Base-by-base conservation (phyloP, 2,113 vertebrate species). In the Pogona vitticeps region DNA sequence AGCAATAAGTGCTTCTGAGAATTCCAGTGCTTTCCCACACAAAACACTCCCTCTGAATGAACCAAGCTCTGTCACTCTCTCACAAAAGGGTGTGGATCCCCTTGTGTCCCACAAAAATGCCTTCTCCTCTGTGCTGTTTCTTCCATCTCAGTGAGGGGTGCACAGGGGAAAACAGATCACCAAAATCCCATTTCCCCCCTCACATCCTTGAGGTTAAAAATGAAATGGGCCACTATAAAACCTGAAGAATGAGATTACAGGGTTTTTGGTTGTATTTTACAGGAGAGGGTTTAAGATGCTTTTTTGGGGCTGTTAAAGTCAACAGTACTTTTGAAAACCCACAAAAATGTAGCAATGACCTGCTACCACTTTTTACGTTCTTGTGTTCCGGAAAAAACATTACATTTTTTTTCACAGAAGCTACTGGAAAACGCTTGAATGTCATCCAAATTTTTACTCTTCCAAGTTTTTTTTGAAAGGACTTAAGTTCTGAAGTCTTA, bases 101-200 rank as follows among this genome's bases (percentile, higher is more conserved):
- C 86, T 88, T 65, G n/a, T 85, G 91, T 92, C 89, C 91, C 86
- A 92, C 89, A 93, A 80, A 36, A 20, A 6, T 3, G 1, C 46
- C 1, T 76, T 6, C 59, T 71, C 31, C 87, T 36, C 79, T 82
- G 3, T 10, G 17, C 14, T 7, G 12, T 10, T 33, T 26, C 31
- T 65, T 88, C 46, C 70, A 91, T 6, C 12, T 90, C 76, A 85
- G 21, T 88, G 86, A 31, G 40, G n/a, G 26, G 63, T 18, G 42
- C 46, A 56, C 46, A 15, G 20, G 6, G 42, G 33, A 18, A 78
- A 52, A 56, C 6, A 68, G 46, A 36, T 18, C 31, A 70, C 20
- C 14, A 80, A 67, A 31, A 63, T 88, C 36, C 0, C 72, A 78
- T 78, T 52, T 79, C 82, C 68, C 0, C 26, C 52, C 63, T 86